phyloP scores from a whole-genome alignment of 1,140 invertebrate species.

The Lysiphlebus fabarum region DNA sequence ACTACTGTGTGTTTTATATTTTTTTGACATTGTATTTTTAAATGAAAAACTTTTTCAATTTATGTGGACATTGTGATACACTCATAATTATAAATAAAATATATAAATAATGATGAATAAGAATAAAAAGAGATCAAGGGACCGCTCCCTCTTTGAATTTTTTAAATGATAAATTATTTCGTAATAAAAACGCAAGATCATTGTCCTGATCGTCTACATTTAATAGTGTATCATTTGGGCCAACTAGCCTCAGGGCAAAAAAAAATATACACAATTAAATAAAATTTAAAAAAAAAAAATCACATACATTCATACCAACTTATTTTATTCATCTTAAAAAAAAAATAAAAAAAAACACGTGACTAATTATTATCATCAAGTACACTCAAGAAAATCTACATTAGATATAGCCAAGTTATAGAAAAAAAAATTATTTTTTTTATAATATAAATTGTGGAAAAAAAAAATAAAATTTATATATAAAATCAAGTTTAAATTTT shows the following conservation, averaged over 20 bases:
- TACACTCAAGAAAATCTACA: too few species aligned
- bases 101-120: too few species aligned
- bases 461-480: neutral
- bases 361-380: too few species aligned
- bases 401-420: neutral
- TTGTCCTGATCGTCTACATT: constrained; percentile 32
- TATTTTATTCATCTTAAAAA: too few species aligned
- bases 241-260: constrained; percentile 1
- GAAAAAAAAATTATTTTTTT: too few species aligned
- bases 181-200: constrained; percentile 33
- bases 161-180: constrained; percentile 25
- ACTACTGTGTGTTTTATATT: too few species aligned
- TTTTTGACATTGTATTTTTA: too few species aligned
- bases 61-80: too few species aligned
- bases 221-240: neutral
- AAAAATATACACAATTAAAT: neutral
- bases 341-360: too few species aligned
- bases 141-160: constrained; percentile 32
- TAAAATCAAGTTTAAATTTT: neutral
- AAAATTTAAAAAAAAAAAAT: neutral
- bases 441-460: neutral
- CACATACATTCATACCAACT: neutral
- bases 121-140: constrained; percentile 16
- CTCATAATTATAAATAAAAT: too few species aligned
- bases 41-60: too few species aligned